Base-by-base conservation (phyloP, 2,797 vertebrate species). In the Silurus aristotelis region DNA sequence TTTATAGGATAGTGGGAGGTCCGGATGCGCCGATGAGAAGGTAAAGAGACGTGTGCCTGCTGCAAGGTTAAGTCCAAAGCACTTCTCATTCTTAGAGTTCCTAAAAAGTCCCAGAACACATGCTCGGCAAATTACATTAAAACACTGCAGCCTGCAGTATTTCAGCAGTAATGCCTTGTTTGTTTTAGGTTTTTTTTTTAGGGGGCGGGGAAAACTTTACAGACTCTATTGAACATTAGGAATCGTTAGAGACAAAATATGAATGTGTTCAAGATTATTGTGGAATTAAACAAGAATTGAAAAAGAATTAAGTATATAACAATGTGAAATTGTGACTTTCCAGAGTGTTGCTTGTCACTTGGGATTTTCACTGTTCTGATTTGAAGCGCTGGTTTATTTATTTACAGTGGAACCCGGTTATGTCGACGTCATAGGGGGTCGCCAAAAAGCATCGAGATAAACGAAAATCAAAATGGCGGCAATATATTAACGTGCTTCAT, bases 21-120 rank as follows among this genome's bases (percentile, higher is more conserved):
- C 92, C 88, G 87, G 90, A 93, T 90, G 93, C 95, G 93, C 92
- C 95, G 94, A 96, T 94, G 94, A 46, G 82, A 87, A 84, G 56
- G 56, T 87, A 80, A 68, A 88, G 84, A 83, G 72, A 83, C 14
- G 27, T 85, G 63, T 86, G 70, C 60, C 68, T 76, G 75, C 63
- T 76, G 61, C 73, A 80, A 85, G 77, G 89, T 86, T 87, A 87
- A 86, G 83, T 20, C 68, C 6, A 43, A 43, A 72, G 66, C 67
- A 71, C 6, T 70, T 79, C 15, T 46, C 2, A 10, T 55, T 64
- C 71, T n/a, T 55, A 25, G 38, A 9, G 17, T 79, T 27, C 17
- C 43, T 86, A 14, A 86, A 86, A 20, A 10, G 27, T 84, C 77
- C 19, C 70, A 68, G 48, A 43, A 25, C 55, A 48, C 71, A 84